Evolutionary conservation across 2,888 invertebrate genomes (phyloP).

Genomic region (Steromphala cineraria): DNA sequence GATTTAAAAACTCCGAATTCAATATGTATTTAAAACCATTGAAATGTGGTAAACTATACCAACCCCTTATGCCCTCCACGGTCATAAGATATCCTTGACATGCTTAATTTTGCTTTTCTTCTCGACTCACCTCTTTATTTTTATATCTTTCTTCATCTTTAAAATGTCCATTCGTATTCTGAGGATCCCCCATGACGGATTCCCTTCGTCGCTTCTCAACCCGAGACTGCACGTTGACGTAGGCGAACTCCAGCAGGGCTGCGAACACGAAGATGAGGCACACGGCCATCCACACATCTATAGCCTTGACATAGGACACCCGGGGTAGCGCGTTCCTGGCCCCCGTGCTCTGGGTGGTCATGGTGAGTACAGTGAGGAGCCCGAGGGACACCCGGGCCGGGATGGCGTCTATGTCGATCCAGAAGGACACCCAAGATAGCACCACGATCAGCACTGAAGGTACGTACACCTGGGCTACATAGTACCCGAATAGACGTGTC

Average conservation of each 20-base stretch:
- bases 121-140: conserved; percentile 1
- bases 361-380: conserved; percentile 42
- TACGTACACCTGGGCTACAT: conserved; percentile 77
- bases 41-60: no score
- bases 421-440: conserved; percentile 82
- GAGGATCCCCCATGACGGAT: neutral
- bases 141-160: neutral
- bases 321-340: conserved; percentile 36
- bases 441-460: conserved; percentile 77
- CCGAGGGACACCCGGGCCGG: conserved; percentile 44
- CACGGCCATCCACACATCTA: conserved; percentile 33
- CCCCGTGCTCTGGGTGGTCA: conserved; percentile 45
- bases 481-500: conserved; percentile 87
- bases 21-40: no score
- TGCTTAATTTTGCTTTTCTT: no score
- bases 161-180: neutral
- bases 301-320: conserved; percentile 42
- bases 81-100: no score
- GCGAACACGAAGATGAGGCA: conserved; percentile 34
- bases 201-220: conserved; percentile 18
- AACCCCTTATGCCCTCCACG: no score
- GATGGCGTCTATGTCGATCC: conserved; percentile 59
- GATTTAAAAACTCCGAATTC: no score
- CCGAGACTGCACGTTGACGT: conserved; percentile 30
- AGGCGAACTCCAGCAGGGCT: conserved; percentile 33